phyloP scores from a whole-genome alignment of 2,888 invertebrate species.

The Scaptomyza polygonia region DNA sequence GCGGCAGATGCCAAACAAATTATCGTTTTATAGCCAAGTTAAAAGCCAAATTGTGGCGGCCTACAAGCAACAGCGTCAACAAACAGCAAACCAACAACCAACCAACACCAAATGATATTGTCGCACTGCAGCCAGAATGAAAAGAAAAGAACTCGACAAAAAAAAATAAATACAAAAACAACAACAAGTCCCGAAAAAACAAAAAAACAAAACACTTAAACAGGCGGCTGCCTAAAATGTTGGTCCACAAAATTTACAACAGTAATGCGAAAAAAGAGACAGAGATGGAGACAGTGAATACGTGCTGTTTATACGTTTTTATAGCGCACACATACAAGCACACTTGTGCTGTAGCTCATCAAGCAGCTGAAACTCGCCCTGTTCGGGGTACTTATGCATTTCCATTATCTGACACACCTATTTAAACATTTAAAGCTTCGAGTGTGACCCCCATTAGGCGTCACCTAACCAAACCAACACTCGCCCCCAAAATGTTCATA shows the following conservation, averaged over 20 bases:
- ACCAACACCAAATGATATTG: constrained; percentile 42
- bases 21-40: constrained; percentile 73
- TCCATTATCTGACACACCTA: constrained; percentile 81
- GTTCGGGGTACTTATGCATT: constrained; percentile 70
- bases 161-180: constrained; percentile 4
- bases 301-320: constrained; percentile 37
- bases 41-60: constrained; percentile 63
- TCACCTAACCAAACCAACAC: constrained; percentile 59
- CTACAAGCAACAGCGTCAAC: constrained; percentile 35
- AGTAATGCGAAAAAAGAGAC: background rate
- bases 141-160: constrained; percentile 23
- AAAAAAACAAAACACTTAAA: constrained; percentile 39
- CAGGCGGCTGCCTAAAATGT: constrained; percentile 42
- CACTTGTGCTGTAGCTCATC: constrained; percentile 38
- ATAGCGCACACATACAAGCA: background rate
- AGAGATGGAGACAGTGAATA: constrained; percentile 21
- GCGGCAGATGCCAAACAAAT: constrained; percentile 76
- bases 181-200: background rate
- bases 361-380: constrained; percentile 50
- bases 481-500: constrained; percentile 65
- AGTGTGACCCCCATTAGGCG: constrained; percentile 81
- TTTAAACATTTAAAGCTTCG: constrained; percentile 80
- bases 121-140: constrained; percentile 52
- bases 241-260: constrained; percentile 48
- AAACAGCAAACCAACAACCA: constrained; percentile 8